These are phyloP conservation scores for Oreochromis niloticus DNA, from an alignment of 2,113 vertebrate species.

Conservation along the genomic window DNA sequence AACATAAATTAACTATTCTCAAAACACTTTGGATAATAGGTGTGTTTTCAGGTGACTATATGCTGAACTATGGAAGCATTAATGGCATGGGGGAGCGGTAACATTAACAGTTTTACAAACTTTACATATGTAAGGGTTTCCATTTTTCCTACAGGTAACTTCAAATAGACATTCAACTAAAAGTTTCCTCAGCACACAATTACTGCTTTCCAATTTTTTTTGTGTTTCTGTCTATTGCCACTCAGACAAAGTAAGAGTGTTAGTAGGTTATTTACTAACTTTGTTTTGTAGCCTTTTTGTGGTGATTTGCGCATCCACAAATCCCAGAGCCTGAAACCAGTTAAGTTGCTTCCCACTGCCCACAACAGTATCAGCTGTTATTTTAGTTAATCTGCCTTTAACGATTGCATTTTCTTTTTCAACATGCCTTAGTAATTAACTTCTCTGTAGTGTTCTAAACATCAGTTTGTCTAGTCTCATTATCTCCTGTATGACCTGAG, in stretches of 20 bases:
- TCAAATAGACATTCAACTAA: accelerated
- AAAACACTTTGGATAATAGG: not conserved
- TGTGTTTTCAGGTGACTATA: not conserved
- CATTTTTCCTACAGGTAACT: not conserved
- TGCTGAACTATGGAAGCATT: not conserved
- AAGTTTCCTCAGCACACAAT: not conserved
- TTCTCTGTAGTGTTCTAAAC: not conserved
- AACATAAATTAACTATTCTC: accelerated
- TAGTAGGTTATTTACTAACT: not conserved
- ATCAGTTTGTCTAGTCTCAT: not conserved
- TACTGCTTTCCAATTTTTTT: not conserved
- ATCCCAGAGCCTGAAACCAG: not conserved
- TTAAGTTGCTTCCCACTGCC: not conserved
- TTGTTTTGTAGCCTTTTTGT: not conserved
- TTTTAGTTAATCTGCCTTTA: not conserved
- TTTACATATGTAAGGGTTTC: not conserved
- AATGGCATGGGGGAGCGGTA: not conserved
- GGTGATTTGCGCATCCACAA: not conserved
- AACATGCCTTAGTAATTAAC: not conserved
- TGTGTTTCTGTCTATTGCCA: not conserved
- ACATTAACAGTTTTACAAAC: not conserved
- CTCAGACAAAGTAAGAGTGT: not conserved
- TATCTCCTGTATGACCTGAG: not conserved
- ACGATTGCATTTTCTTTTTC: accelerated
- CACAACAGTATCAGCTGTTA: not conserved